Conservation (phyloP, 2,888 invertebrate species). For the Busseola fusca region DNA sequence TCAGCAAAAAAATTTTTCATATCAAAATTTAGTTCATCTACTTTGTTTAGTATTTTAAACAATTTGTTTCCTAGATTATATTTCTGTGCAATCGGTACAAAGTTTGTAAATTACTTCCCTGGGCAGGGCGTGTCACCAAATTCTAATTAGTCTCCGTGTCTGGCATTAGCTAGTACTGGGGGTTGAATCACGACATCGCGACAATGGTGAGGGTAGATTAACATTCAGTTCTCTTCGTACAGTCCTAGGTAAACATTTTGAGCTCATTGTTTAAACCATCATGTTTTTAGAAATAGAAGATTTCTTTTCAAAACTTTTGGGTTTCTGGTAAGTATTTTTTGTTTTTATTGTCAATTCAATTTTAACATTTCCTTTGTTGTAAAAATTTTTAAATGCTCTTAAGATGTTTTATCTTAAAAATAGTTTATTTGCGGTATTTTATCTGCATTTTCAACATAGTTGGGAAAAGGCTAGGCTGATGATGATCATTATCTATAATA, state of each 20-base stretch:
- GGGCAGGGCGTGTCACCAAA: conserved; percentile 83
- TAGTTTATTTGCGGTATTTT: background rate
- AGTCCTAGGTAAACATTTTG: conserved; percentile 11
- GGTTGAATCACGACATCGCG: conserved; percentile 70
- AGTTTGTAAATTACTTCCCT: conserved; percentile 75
- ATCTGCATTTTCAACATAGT: too few relatives aligned
- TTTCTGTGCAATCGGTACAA: conserved; percentile 73
- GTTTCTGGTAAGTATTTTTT: conserved; percentile 14
- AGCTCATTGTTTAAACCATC: conserved; percentile 5
- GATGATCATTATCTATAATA: too few relatives aligned
- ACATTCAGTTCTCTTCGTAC: conserved; percentile 31
- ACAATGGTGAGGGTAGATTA: conserved; percentile 57
- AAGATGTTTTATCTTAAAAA: background rate
- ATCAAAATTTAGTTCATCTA: background rate
- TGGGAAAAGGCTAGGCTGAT: too few relatives aligned
- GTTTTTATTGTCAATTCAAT: background rate
- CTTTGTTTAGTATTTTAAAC: conserved; percentile 36
- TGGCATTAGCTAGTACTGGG: conserved; percentile 84
- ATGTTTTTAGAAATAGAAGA: background rate
- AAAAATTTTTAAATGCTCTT: background rate
- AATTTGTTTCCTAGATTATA: background rate
- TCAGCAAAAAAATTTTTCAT: background rate
- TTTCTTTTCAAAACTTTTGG: background rate
- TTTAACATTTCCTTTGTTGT: background rate
- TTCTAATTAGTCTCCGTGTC: conserved; percentile 87